A percentile compares a stretch with the other conserved stretches of the same genome.
Evolutionary conservation across 2,113 vertebrate genomes (phyloP).

Genomic region (Lamprotornis superbus): DNA sequence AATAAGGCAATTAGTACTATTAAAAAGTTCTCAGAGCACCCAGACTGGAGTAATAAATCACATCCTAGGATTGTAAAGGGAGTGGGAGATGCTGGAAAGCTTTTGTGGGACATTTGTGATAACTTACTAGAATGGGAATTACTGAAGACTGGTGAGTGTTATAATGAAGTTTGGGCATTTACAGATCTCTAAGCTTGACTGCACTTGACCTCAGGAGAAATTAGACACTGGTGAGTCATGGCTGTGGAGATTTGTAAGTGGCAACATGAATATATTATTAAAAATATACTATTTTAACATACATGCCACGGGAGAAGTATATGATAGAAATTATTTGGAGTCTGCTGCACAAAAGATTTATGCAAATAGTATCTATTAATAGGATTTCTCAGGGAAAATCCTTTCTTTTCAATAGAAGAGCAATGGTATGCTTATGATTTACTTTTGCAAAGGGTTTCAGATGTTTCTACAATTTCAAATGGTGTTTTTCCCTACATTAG

Average conservation of each 20-base stretch:
- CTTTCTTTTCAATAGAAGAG: background rate
- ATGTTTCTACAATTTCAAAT: background rate
- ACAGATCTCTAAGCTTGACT: background rate
- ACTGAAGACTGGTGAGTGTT: background rate
- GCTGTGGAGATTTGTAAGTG: background rate
- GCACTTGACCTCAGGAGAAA: background rate
- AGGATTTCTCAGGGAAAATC: constrained; percentile 22
- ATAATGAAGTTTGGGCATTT: background rate
- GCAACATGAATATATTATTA: background rate
- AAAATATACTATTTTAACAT: background rate
- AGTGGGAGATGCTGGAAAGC: background rate
- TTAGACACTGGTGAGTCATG: background rate
- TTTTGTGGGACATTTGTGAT: background rate
- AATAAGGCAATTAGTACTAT: constrained; percentile 59
- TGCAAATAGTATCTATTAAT: constrained; percentile 9
- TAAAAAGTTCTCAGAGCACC: constrained; percentile 16
- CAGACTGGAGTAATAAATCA: constrained; percentile 22
- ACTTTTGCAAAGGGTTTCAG: background rate
- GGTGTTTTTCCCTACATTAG: background rate
- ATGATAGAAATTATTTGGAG: background rate
- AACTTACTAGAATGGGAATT: background rate
- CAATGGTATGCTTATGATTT: background rate
- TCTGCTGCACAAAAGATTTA: background rate
- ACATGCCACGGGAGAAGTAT: background rate
- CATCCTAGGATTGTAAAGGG: background rate